Base-by-base conservation (phyloP, 2,113 vertebrate species). In the Pedionomus torquatus region DNA sequence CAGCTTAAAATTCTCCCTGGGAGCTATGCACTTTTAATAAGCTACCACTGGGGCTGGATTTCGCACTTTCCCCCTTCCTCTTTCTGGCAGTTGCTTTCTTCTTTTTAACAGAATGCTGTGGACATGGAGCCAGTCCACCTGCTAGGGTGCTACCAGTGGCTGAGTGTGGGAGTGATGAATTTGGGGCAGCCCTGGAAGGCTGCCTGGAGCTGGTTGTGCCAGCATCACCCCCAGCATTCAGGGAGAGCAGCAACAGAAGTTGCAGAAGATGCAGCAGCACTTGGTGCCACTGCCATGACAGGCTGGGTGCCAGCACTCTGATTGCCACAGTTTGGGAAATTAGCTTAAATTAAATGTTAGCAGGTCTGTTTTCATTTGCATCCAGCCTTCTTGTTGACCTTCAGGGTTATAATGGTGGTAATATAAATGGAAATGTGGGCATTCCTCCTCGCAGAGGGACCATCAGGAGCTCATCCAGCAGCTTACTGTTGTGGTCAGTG, bases 101-200 rank as follows among this genome's bases (percentile, higher is more conserved):
- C 46, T 85, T 61, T 71, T 41, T 33, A 71, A 63, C n/a, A 12
- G 75, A 85, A 87, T 2, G 2, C 33, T 8, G 5, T 4, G 23
- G 43, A 33, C 14, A 17, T 8, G 2, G 3, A 87, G 44, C 28
- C 54, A 46, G 72, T 20, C 44, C 48, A 44, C 7, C 39, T 19
- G 18, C 35, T 66, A 87, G 54, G 64, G 26, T 61, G 49, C 15
- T 87, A 33, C 54, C 0, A 0, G 33, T 2, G 0, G 6, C 63
- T 71, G 10, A 33, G 30, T 17, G 33, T 33, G 13, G 12, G 19
- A 64, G 31, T 11, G 11, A 58, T 5, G 11, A 76, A 43, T 49
- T 41, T 83, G 13, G 25, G 52, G 19, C 25, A 85, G 57, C 43
- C 26, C 52, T 19, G 21, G 51, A 87, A 41, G 12, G 33, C 51